Percentiles rank a stretch among this genome's conserved stretches.
phyloP scores from a whole-genome alignment of 1,140 invertebrate genomes.

The Zaprionus gabonicus region DNA sequence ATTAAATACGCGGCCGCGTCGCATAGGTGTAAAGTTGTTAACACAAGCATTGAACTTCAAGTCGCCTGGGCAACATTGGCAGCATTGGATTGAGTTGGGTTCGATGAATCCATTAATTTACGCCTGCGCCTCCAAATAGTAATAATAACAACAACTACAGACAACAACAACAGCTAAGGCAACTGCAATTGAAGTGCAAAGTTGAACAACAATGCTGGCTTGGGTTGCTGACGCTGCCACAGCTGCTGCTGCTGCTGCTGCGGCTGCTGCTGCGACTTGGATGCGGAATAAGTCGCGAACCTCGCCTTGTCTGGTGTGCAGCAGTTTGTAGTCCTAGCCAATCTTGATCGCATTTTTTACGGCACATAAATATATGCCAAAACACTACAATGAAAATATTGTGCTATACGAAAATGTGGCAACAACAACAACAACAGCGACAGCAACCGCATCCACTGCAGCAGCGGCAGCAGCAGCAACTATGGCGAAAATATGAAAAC shows the following conservation, averaged over 20 bases:
- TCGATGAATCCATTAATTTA: conserved; percentile 82
- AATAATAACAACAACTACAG: conserved; percentile 30
- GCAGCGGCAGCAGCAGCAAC: conserved; percentile 49
- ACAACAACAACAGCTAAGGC: conserved; percentile 21
- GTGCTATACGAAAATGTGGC: conserved; percentile 66
- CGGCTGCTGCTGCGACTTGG: conserved; percentile 6
- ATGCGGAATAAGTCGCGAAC: conserved; percentile 45
- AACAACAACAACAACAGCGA: conserved; percentile 51
- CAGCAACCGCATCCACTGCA: conserved; percentile 21
- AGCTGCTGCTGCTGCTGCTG: conserved; percentile 16
- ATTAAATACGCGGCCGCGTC: conserved; percentile 39
- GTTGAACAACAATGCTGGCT: conserved; percentile 65
- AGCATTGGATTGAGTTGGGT: conserved; percentile 33
- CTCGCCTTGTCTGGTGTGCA: conserved; percentile 49
- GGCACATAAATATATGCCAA: conserved; percentile 83
- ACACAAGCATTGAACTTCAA: conserved; percentile 81
- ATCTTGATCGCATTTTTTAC: conserved; percentile 83
- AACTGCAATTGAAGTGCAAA: conserved; percentile 77
- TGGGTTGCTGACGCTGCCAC: conserved; percentile 9
- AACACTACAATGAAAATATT: conserved; percentile 83
- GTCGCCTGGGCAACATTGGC: conserved; percentile 18
- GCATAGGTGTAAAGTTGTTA: conserved; percentile 73
- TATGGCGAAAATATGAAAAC: conserved; percentile 80
- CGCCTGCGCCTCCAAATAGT: conserved; percentile 72
- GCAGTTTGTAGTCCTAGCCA: conserved; percentile 61